Percentiles rank a stretch among this genome's conserved stretches.
Conservation (phyloP, 2,113 vertebrate species). For the Bos indicus region DNA sequence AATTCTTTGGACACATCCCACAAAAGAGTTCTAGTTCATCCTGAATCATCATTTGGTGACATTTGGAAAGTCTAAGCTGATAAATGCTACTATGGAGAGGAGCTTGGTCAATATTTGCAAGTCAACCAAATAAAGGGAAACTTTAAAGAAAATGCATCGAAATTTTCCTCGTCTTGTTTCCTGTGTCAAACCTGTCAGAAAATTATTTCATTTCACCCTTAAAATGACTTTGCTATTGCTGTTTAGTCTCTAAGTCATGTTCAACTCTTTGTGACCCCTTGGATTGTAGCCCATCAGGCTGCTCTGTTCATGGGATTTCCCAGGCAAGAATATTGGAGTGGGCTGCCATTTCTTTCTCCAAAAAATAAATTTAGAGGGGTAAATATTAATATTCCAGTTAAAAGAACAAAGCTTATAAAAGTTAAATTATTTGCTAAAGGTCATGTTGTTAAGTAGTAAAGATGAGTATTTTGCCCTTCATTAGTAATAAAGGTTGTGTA, state of each 20-base stretch:
- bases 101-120: not conserved
- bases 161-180: not conserved
- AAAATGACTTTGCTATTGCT: not conserved
- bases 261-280: not conserved
- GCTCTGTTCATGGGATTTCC: not conserved
- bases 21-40: not conserved
- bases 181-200: not conserved
- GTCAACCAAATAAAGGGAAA: not conserved
- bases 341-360: not conserved
- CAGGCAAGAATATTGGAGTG: not conserved
- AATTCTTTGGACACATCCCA: not conserved
- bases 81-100: not conserved
- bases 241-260: not conserved
- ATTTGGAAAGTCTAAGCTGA: not conserved
- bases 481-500: not conserved
- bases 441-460: not conserved
- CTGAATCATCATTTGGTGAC: not conserved
- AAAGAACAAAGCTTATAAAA: not conserved
- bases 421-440: not conserved
- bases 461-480: not conserved
- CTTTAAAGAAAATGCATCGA: not conserved
- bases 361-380: not conserved
- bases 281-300: not conserved
- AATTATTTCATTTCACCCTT: not conserved
- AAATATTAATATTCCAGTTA: not conserved